Percentiles rank a stretch among this genome's conserved stretches.
phyloP scores from a whole-genome alignment of 1,140 invertebrate genomes.

The Dolichoris vasculosae region DNA sequence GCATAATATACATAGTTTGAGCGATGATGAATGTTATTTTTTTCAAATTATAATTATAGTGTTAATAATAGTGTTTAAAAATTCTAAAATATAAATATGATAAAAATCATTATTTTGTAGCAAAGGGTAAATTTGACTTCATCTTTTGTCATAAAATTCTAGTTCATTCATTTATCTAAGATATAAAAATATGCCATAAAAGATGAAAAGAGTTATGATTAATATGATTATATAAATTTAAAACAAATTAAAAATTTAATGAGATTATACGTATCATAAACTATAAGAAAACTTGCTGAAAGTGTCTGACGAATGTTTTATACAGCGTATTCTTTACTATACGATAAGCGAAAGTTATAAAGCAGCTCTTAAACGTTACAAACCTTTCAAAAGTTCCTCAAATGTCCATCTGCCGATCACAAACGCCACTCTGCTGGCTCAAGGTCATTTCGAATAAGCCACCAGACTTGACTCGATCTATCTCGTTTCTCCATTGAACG shows the following conservation, averaged over 20 bases:
- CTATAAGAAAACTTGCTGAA: not conserved
- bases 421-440: not conserved
- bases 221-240: not conserved
- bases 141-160: not conserved
- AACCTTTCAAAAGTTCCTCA: not conserved
- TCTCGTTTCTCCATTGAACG: slow-evolving; percentile 40
- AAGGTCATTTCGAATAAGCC: slow-evolving; percentile 25
- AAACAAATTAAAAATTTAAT: not conserved
- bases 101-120: not conserved
- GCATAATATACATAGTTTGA: no score
- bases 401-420: slow-evolving; percentile 17
- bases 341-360: not conserved
- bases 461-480: slow-evolving; percentile 16
- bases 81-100: not conserved
- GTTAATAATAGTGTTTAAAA: no score
- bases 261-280: not conserved
- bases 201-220: not conserved
- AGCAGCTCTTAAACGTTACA: not conserved
- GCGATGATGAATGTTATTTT: no score
- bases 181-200: not conserved
- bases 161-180: not conserved
- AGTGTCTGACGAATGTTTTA: not conserved
- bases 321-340: not conserved
- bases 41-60: no score
- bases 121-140: not conserved